Conservation (phyloP, 2,888 invertebrate genomes). For the Amblyjoppa proteus region DNA sequence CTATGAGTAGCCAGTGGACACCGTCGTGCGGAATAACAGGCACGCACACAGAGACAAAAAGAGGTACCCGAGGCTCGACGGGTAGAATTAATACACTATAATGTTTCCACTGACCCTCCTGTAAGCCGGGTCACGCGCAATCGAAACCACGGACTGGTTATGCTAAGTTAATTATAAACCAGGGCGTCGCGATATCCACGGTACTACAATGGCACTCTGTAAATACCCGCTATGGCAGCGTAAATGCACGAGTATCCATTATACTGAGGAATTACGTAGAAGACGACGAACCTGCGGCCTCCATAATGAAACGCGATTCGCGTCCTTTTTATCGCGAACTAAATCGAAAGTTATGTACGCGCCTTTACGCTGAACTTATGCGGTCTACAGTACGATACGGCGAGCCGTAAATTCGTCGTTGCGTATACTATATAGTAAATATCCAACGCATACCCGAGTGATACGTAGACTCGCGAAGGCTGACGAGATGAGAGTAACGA, state of each 20-base stretch:
- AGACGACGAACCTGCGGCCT: constrained; percentile 44
- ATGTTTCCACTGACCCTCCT: constrained; percentile 33
- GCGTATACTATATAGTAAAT: constrained; percentile 12
- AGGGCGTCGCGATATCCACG: constrained; percentile 31
- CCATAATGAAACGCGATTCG: constrained; percentile 52
- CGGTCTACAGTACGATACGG: neutral
- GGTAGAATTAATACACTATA: constrained; percentile 29
- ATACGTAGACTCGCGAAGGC: constrained; percentile 48
- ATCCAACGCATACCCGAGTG: constrained; percentile 23
- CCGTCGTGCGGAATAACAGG: neutral
- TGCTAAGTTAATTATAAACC: constrained; percentile 69
- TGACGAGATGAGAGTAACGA: constrained; percentile 52
- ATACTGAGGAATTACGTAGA: neutral
- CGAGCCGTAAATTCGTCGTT: constrained; percentile 21
- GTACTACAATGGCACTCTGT: constrained; percentile 2
- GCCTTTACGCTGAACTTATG: neutral
- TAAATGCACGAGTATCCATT: neutral
- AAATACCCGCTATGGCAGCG: neutral
- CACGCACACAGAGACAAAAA: neutral
- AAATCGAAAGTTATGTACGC: constrained; percentile 37
- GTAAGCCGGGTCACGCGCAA: constrained; percentile 40
- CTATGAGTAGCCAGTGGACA: neutral
- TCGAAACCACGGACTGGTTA: constrained; percentile 71
- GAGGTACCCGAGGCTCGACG: neutral
- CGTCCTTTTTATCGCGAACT: constrained; percentile 10